Evolutionary conservation across 2,888 invertebrate genomes (phyloP), one percentile per base, ranked within the genome.

Genomic region (Tanytarsus gracilentus): DNA sequence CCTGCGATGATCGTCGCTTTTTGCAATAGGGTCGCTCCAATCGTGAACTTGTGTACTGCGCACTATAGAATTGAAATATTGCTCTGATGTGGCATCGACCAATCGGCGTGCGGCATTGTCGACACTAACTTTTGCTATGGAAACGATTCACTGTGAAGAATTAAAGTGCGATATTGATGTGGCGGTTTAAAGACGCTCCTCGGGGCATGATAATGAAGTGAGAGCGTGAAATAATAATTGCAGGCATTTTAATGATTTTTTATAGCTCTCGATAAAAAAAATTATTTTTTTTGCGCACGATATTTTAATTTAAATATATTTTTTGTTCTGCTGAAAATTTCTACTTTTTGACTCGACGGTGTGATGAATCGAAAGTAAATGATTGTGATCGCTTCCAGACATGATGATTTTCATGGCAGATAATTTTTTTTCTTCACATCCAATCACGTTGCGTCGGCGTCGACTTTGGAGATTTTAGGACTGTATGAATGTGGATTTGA

Each of bases 91-190:
- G 26, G 16, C 14, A 25, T 49, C 53, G 14, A 48, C 58, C 58
- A 58, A 58, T 58, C 58, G 30, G 14, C 16, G 26, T 11, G 27
- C 16, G 25, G 44, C 27, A 55, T 25, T 44, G 26, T 56, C 56
- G 56, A 56, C 26, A 27, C 26, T 55, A 14, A 16, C 18, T 53
- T 53, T 40, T 53, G 33, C 53, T 53, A 53, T 53, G 53, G 53
- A 53, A 53, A 53, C 53, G 53, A 7, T 16, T 21, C 21, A 18
- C 3, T 11, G 21, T 40, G 14, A 40, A 40, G 18, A 16, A 40
- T 40, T 40, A 40, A 40, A 40, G 40, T 40, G 18, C 5, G 2
- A 2, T 4, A 39, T 36, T 36, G 9, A 7, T 11, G n/a, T 36
- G 5, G 9, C n/a, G 14, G 9, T 1, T 40, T 40, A 16, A 18